Base-by-base conservation (phyloP, 2,888 invertebrate species). In the Melanostoma scalare region DNA sequence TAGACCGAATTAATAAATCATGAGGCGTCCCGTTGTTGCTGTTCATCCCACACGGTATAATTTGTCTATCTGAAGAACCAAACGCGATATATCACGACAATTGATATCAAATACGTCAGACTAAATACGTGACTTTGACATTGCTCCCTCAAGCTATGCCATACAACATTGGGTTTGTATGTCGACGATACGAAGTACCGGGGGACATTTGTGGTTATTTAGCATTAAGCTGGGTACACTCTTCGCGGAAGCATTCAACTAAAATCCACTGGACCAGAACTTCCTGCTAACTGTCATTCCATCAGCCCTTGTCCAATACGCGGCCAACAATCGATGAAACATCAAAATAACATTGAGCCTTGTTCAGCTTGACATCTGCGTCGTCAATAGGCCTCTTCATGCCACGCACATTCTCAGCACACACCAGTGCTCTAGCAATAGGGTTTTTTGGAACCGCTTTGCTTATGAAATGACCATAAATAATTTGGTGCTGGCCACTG, bases 381-480 rank as follows among this genome's bases (percentile, higher is more conserved):
- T 4, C 8, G 6, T 2, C 20, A 20, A 2, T 42, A 58, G 48
- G 48, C 20, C 36, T 48, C 35, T 68, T 42, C 8, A 8, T 8
- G 6, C 42, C 8, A 3, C 6, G 42, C 42, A n/a, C 8, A n/a
- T 6, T 42, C 8, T 42, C 42, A 42, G 2, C 10, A n/a, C 3
- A 4, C 30, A 31, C 4, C n/a, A 8, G 2, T 33, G 6, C 8
- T 6, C 33, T 44, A n/a, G 40, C 6, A 40, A 58, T 30, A 30
- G 48, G 48, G 33, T 52, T 69, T 74, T 63, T 52, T 35, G 31
- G 44, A 52, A 69, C 52, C 46, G 44, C 72, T 68, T 77, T 81
- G 73, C 77, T 69, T 68, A 56, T 73, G 81, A 77, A 77, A 68
- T 73, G 81, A 77, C 77, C 81, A 77, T 82, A 82, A 82, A 82